phyloP scores from a whole-genome alignment of 2,797 vertebrate species.

The Megaceryle alcyon region DNA sequence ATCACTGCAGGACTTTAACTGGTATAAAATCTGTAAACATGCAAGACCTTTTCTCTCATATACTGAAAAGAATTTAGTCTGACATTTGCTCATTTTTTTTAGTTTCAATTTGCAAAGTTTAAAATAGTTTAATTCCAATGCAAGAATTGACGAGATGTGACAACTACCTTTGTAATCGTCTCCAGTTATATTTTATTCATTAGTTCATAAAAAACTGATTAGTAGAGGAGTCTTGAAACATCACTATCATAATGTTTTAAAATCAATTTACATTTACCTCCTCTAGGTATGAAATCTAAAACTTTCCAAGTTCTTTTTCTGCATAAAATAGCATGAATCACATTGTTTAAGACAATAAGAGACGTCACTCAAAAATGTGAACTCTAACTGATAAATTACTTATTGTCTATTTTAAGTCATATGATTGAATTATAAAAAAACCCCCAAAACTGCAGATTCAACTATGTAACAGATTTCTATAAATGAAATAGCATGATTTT shows the following conservation, averaged over 20 bases:
- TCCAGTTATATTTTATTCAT: not conserved
- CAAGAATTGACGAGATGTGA: not conserved
- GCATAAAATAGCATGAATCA: not conserved
- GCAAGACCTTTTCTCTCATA: not conserved
- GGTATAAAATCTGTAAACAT: not conserved
- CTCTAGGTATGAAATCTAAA: not conserved
- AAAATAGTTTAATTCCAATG: not conserved
- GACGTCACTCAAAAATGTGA: not conserved
- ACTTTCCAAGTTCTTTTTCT: not conserved
- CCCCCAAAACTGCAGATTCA: not conserved
- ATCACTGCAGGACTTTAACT: not conserved
- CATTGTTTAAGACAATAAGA: not conserved
- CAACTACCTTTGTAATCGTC: not conserved
- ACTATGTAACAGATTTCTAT: not conserved
- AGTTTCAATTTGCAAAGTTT: not conserved
- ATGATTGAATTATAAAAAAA: not conserved
- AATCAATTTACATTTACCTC: not conserved
- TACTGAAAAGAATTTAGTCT: not conserved
- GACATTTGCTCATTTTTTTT: not conserved
- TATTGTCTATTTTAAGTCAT: not conserved
- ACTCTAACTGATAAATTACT: not conserved
- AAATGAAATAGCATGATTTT: not conserved
- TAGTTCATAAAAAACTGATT: not conserved
- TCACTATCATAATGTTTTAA: not conserved
- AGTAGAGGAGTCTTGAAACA: constrained; percentile 3